phyloP scores from a whole-genome alignment of 2,113 vertebrate genomes.

The Lipophrys pholis region DNA sequence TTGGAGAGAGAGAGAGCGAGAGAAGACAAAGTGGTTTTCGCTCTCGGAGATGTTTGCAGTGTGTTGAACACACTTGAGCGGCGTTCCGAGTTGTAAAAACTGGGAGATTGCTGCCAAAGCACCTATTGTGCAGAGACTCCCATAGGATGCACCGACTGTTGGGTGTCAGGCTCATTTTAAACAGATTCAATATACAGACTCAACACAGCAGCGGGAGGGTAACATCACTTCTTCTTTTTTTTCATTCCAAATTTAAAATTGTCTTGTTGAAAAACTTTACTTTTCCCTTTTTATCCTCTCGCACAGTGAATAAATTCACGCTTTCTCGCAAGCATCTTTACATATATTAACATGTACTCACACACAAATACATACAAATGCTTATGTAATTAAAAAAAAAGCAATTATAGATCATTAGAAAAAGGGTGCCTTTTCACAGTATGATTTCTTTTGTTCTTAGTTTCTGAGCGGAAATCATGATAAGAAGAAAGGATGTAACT shows the following conservation, averaged over 20 bases:
- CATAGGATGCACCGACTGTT: conserved; percentile 22
- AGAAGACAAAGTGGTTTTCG: conserved; percentile 27
- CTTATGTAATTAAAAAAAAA: too few species aligned
- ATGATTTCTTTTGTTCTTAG: too few species aligned
- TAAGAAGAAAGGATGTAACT: too few species aligned
- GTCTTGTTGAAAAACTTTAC: too few species aligned
- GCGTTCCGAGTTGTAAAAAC: conserved; percentile 32
- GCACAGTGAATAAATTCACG: background rate
- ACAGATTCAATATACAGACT: conserved; percentile 14
- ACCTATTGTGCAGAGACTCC: conserved; percentile 36
- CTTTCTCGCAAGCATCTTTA: background rate
- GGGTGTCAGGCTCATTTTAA: conserved; percentile 19
- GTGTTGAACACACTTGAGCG: conserved; percentile 45
- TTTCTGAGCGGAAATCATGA: too few species aligned
- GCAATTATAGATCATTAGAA: too few species aligned
- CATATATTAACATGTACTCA: too few species aligned
- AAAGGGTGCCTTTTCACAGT: too few species aligned
- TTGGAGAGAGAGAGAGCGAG: background rate
- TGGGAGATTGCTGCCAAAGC: conserved; percentile 34
- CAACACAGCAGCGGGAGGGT: conserved; percentile 28
- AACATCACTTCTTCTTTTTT: background rate
- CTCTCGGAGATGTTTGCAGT: conserved; percentile 42
- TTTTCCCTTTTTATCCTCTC: background rate
- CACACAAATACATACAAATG: too few species aligned
- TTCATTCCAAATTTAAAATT: too few species aligned